Base-by-base conservation (phyloP, 2,113 vertebrate species). In the Onychorhynchus coronatus region DNA sequence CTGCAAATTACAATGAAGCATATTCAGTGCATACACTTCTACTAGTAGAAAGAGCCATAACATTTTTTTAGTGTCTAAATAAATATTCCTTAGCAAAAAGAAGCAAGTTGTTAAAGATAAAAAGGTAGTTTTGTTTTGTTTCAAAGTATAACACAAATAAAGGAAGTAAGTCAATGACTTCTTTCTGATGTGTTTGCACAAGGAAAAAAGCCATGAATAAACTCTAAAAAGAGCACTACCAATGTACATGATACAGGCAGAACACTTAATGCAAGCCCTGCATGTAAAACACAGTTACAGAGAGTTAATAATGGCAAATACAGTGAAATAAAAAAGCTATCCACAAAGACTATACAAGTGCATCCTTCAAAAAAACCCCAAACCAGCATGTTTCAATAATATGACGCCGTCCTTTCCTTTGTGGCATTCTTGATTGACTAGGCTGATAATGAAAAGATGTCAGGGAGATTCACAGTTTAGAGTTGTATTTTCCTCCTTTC, bases 71-170 rank as follows among this genome's bases (percentile, higher is more conserved):
- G 42, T 93, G 52, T 88, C 85, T 68, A 47, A 91, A 91, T 86
- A 86, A 90, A 71, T 94, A 58, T 37, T 52, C 28, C 25, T 65
- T 37, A 63, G 30, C 41, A 47, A 31, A 80, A 74, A 68, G 49
- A 44, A 65, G 31, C 14, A 50, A 25, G 22, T 67, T 80, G 30
- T 39, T 67, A 93, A 70, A 80, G 94, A 88, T 62, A 95, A 77
- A 62, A 77, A 84, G 37, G 21, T 79, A 39, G 17, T 0, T 86
- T 88, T 70, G 70, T 85, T 96, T 93, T 73, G 91, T 73, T 96
- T 95, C 90, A 82, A 91, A 91, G 28, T 89, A 74, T 83, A 88
- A 96, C 56, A 91, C 88, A 91, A 94, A 97, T 94, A 66, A 83
- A 73, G 58, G 44, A 94, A 41, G 50, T 65, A 95, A 67, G 55